Base-by-base conservation (phyloP, 2,113 vertebrate genomes). In the Pyxicephalus adspersus region DNA sequence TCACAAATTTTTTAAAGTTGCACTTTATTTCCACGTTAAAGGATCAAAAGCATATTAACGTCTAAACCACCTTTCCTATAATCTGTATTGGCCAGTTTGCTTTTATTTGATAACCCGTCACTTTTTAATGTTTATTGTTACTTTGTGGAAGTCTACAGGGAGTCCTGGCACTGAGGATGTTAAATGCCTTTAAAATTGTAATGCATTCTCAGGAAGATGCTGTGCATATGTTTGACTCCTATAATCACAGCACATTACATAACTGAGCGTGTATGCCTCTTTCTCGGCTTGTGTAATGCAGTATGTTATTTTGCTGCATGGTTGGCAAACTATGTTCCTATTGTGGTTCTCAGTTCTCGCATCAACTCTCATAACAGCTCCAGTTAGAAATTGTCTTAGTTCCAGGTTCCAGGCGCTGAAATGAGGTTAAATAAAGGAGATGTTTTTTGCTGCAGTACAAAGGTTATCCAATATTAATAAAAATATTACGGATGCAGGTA, bases 381-480 rank as follows among this genome's bases (percentile, higher is more conserved):
- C 34, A 45, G 19, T 61, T 60, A 61, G n/a, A 75, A 63, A 20
- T 50, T 16, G 13, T 6, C 16, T 17, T 58, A 9, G 25, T 78
- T 78, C 76, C 64, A 18, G 51, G 20, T 66, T 64, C 63, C 15
- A 67, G 19, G 31, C 50, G 57, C 18, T 25, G 19, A 25, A 34
- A 72, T 81, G 50, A 81, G 55, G 51, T 38, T 54, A 57, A 74
- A 74, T 29, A 54, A 18, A 8, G 28, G 19, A 26, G 26, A 61
- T 72, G 66, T 70, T 55, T 57, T 74, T 81, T 73, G n/a, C 51
- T n/a, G 17, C 18, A 22, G 79, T 74, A 55, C 68, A 81, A 81
- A 74, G 68, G 58, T 74, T 81, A 74, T 64, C 58, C 68, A 23
- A n/a, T 15, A 64, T 28, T 64, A 74, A 81, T 81, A 65, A 72